These are phyloP conservation scores for Hiodon alosoides DNA, from an alignment of 2,113 vertebrate species.

Conservation along the genomic window DNA sequence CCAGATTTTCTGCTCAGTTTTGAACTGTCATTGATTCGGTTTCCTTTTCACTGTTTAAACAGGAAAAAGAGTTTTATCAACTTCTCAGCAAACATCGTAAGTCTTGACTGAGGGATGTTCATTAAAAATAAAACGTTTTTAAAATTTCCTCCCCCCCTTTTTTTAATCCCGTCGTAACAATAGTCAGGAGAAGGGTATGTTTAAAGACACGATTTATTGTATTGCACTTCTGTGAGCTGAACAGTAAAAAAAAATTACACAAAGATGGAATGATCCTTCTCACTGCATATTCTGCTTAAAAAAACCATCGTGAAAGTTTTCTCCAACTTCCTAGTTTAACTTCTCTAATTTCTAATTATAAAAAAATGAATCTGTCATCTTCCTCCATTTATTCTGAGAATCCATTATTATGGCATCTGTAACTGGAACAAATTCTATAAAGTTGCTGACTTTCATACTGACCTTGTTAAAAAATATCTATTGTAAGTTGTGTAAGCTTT, in stretches of 20 bases:
- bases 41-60: not conserved
- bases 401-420: not conserved
- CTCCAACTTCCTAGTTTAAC: slow-evolving; percentile 20
- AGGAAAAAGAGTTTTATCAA: not conserved
- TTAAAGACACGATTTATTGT: too few relatives aligned
- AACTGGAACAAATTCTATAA: slow-evolving; percentile 2
- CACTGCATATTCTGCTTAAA: not conserved
- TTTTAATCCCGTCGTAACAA: too few relatives aligned
- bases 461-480: not conserved
- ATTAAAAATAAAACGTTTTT: too few relatives aligned
- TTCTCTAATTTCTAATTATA: slow-evolving; percentile 44
- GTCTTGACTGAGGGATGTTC: not conserved
- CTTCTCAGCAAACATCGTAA: not conserved
- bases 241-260: not conserved
- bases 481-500: too few relatives aligned
- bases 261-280: not conserved
- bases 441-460: not conserved
- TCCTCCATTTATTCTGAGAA: not conserved
- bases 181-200: too few relatives aligned
- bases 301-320: slow-evolving; percentile 16
- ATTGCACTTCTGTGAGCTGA: not conserved
- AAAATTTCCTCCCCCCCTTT: too few relatives aligned
- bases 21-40: not conserved
- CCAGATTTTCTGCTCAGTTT: not conserved
- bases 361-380: not conserved